Evolutionary conservation across 2,888 invertebrate genomes (phyloP).

Genomic region (Cosmorhoe ocellata): DNA sequence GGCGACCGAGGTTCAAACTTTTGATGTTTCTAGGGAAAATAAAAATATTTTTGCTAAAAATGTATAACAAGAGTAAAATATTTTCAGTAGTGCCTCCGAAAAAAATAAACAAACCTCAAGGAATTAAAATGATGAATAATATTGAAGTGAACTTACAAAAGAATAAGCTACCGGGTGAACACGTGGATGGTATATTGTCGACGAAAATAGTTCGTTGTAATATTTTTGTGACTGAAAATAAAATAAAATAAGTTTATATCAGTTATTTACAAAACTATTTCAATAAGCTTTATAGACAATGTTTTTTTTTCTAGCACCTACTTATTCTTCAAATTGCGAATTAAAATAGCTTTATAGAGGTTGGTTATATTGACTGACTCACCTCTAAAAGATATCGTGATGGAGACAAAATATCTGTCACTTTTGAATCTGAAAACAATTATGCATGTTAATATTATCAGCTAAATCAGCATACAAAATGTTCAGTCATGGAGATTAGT

Average conservation of each 20-base stretch:
- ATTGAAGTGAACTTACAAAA: conserved; percentile 27
- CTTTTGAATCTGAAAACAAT: conserved; percentile 32
- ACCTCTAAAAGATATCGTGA: conserved; percentile 63
- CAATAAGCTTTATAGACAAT: too few relatives aligned
- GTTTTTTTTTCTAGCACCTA: background rate
- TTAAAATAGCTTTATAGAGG: too few relatives aligned
- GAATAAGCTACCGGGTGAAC: conserved; percentile 33
- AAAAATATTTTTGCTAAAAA: background rate
- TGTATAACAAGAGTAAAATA: background rate
- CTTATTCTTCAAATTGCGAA: too few relatives aligned
- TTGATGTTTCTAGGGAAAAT: conserved; percentile 23
- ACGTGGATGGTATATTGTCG: conserved; percentile 37
- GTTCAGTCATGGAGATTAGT: background rate
- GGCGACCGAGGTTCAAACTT: conserved; percentile 34
- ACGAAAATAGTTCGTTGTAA: conserved; percentile 58
- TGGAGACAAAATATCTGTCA: conserved; percentile 51
- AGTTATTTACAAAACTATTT: too few relatives aligned
- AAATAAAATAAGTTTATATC: too few relatives aligned
- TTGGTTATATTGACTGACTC: too few relatives aligned
- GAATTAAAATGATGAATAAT: background rate
- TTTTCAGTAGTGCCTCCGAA: too few relatives aligned
- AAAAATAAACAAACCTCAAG: too few relatives aligned
- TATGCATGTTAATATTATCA: too few relatives aligned
- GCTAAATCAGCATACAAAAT: too few relatives aligned
- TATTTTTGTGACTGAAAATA: conserved; percentile 61